Base-by-base conservation (phyloP, 2,113 vertebrate genomes). In the Scophthalmus maximus region DNA sequence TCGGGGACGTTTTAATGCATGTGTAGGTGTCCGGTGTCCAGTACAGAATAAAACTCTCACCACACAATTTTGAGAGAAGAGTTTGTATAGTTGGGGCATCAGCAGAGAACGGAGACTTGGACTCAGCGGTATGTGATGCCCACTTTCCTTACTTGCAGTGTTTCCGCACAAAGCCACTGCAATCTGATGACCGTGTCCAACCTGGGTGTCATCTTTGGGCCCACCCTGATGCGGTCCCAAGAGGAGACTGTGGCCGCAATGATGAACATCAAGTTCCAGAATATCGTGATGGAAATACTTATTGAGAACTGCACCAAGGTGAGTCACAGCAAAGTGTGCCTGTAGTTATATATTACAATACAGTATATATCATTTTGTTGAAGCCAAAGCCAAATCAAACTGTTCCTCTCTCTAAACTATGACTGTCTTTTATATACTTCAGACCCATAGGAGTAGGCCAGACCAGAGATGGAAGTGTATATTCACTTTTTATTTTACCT, bases 251-350 rank as follows among this genome's bases (percentile, higher is more conserved):
- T 99, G 81, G 98, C 98, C 6, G 97, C 98, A 70, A 98, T 99
- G 98, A 98, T 99, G 96, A 99, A 98, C 88, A 98, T 99, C 81
- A 99, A 98, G 84, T 99, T 99, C 91, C 98, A 99, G 92, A 99
- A 99, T 84, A 97, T 99, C 47, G 97, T 99, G 71, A 95, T 98
- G 63, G 98, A 99, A 89, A 98, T 99, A 82, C 93, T 99, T 2
- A 97, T 99, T 27, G 97, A 99, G 81, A 97, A 99, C 90, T 97
- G 96, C 81, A 95, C 94, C 78, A 98, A 99, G 95, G 97, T 95
- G 50, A 81, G 78, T 44, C 5, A 3, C 42, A 9, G 42, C 7
- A 34, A 34, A 34, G 32, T 5, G 5, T 5, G 30, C 5, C 5
- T 32, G 30, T 32, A 32, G 30, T 32, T 5, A 32, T 32, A 32